Percentiles rank a stretch among this genome's conserved stretches.
phyloP scores from a whole-genome alignment of 2,113 vertebrate genomes.

The Scartelaos histophorus region DNA sequence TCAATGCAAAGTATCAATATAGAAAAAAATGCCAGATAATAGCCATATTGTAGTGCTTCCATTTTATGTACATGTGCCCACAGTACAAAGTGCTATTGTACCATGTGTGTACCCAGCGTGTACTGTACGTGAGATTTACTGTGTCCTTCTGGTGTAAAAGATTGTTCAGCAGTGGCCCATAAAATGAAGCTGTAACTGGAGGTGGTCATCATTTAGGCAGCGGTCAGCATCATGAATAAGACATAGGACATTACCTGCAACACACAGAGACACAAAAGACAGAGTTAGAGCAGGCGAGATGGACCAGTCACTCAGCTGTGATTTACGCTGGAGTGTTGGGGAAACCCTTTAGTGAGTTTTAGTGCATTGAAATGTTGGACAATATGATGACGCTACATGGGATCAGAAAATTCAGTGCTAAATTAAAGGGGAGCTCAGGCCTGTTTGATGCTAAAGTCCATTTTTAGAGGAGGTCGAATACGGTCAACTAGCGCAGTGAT shows the following conservation, averaged over 20 bases:
- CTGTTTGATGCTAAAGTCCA: too few relatives aligned
- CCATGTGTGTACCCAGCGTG: neutral
- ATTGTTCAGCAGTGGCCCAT: slow-evolving; percentile 12
- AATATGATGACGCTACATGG: neutral
- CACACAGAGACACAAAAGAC: slow-evolving; percentile 46
- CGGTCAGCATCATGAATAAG: slow-evolving; percentile 33
- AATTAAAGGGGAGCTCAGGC: too few relatives aligned
- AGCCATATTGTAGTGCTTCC: too few relatives aligned
- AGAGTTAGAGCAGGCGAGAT: slow-evolving; percentile 20
- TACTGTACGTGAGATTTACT: neutral
- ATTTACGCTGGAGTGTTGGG: neutral
- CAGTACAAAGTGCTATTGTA: neutral
- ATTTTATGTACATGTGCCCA: too few relatives aligned
- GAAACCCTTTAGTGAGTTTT: neutral
- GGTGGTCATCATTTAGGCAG: slow-evolving; percentile 28
- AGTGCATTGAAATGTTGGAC: neutral
- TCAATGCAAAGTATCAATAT: too few relatives aligned
- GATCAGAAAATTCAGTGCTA: too few relatives aligned
- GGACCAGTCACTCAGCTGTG: neutral
- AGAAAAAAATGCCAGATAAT: too few relatives aligned
- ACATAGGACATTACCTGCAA: slow-evolving; percentile 70
- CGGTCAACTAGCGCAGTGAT: too few relatives aligned
- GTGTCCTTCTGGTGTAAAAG: neutral
- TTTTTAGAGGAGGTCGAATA: too few relatives aligned
- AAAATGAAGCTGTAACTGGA: slow-evolving; percentile 52